Percentiles rank a stretch among this genome's conserved stretches.
These are phyloP conservation scores for Matsumyia berberina DNA, from an alignment of 2,888 invertebrate genomes.

Conservation along the genomic window DNA sequence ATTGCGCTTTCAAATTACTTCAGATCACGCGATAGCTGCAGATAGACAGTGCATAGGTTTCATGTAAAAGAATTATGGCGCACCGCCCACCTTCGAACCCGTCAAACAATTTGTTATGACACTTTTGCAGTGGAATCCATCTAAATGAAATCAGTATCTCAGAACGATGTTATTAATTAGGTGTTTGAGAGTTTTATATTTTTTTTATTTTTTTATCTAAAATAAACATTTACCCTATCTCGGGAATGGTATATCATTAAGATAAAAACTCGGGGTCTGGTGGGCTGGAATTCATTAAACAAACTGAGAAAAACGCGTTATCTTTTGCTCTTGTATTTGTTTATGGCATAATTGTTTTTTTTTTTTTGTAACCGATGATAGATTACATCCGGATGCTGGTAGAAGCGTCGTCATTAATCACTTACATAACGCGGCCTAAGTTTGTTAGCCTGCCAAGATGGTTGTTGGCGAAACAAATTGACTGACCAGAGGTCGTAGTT, in stretches of 20 bases:
- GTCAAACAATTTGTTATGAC: conserved; percentile 30
- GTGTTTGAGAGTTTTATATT: neutral
- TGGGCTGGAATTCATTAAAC: neutral
- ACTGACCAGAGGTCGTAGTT: too few species aligned
- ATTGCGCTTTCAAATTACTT: conserved; percentile 61
- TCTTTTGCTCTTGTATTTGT: conserved; percentile 11
- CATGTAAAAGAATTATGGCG: conserved; percentile 1
- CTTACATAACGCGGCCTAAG: neutral
- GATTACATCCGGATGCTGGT: conserved; percentile 40
- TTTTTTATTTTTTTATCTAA: neutral
- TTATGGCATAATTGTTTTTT: conserved; percentile 21
- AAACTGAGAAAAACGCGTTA: neutral
- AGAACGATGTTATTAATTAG: neutral
- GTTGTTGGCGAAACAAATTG: neutral
- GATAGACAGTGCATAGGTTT: conserved; percentile 4
- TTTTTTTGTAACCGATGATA: conserved; percentile 47
- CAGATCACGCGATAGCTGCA: conserved; percentile 57
- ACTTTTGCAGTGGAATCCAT: conserved; percentile 5
- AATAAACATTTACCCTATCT: conserved; percentile 12
- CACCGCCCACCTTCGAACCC: too few species aligned
- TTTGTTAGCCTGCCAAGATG: neutral
- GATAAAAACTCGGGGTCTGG: neutral
- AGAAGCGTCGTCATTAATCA: conserved; percentile 60
- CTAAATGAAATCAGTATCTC: neutral
- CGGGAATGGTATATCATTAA: neutral